These are phyloP conservation scores for Carcharodon carcharias DNA, from an alignment of 2,797 vertebrate species.

Conservation along the genomic window DNA sequence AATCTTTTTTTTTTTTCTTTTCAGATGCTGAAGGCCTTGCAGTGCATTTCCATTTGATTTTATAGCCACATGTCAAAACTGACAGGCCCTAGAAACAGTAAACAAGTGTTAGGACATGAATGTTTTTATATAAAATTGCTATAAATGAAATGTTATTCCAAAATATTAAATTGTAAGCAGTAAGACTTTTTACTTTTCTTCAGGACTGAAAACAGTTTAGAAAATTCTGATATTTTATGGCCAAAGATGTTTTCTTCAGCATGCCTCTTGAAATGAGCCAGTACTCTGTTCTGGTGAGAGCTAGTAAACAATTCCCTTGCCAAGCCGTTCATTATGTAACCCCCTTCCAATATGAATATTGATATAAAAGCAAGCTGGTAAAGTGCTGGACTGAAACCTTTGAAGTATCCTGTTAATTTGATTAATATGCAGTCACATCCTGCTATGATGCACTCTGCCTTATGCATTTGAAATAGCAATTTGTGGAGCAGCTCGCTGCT, in stretches of 20 bases:
- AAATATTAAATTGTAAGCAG: not conserved
- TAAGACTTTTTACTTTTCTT: not conserved
- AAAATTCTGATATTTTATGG: not conserved
- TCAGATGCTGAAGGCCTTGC: not conserved
- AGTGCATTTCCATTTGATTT: not conserved
- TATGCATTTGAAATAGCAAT: constrained; percentile 70
- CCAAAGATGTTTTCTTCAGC: not conserved
- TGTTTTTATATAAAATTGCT: not conserved
- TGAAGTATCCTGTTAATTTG: constrained; percentile 81
- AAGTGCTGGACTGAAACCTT: constrained; percentile 59
- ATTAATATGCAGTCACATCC: constrained; percentile 74
- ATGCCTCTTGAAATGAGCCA: not conserved
- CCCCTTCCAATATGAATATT: constrained; percentile 66
- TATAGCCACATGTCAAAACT: not conserved
- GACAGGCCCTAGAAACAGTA: not conserved
- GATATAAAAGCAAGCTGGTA: constrained; percentile 64
- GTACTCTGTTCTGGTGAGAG: constrained; percentile 60
- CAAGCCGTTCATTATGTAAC: constrained; percentile 65
- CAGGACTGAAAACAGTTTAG: not conserved
- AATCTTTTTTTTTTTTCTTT: not conserved
- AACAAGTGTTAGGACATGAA: not conserved
- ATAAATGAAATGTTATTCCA: not conserved
- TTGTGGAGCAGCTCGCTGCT: constrained; percentile 59
- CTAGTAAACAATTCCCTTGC: constrained; percentile 59
- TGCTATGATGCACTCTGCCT: constrained; percentile 79